phyloP scores from a whole-genome alignment of 2,888 invertebrate genomes.

The Griposia aprilina region DNA sequence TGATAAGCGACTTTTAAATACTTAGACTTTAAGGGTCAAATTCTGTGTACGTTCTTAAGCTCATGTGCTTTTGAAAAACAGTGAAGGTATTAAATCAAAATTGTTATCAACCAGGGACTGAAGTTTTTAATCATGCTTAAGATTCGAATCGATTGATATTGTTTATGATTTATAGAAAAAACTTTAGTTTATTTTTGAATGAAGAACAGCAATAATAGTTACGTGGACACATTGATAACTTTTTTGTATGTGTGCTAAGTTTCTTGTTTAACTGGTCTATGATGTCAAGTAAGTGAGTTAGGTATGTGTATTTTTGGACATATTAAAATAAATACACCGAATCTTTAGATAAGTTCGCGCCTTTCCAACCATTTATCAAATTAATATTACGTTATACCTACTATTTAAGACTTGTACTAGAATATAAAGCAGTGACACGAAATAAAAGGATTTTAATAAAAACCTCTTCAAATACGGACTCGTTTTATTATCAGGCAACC shows the following conservation, averaged over 20 bases:
- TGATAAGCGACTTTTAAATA: constrained; percentile 9
- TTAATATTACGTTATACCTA: constrained; percentile 51
- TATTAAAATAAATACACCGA: background rate
- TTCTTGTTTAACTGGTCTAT: background rate
- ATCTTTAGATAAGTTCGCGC: constrained; percentile 17
- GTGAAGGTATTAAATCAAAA: background rate
- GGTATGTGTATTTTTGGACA: background rate
- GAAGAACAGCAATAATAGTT: background rate
- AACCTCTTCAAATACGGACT: constrained; percentile 55
- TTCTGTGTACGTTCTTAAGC: background rate
- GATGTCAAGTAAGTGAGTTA: background rate
- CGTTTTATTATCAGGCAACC: constrained; percentile 55
- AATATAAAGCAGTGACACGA: constrained; percentile 55
- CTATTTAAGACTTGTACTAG: constrained; percentile 61
- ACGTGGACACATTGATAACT: background rate
- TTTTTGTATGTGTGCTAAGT: background rate
- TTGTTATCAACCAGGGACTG: background rate
- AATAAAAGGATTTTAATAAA: constrained; percentile 66
- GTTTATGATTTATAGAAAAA: background rate
- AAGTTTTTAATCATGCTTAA: background rate
- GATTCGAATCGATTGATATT: background rate
- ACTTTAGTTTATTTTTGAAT: background rate
- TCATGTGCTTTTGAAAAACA: background rate
- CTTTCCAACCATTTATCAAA: constrained; percentile 31
- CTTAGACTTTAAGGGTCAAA: background rate